These are phyloP conservation scores for Tridacna gigas DNA, from an alignment of 2,888 invertebrate genomes.

Conservation along the genomic window DNA sequence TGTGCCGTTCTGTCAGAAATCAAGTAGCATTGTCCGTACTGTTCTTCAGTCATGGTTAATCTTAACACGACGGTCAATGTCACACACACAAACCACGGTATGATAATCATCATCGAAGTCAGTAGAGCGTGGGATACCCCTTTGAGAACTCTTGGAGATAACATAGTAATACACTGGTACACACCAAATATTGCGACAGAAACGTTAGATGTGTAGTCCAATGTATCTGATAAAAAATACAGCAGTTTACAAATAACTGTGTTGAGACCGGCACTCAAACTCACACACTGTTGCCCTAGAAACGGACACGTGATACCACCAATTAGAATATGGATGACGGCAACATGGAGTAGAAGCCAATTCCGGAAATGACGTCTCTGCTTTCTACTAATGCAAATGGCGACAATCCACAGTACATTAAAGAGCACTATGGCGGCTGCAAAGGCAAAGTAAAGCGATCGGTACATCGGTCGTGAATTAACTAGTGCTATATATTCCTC, in stretches of 20 bases:
- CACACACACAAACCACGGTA: constrained; percentile 57
- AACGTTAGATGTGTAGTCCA: constrained; percentile 56
- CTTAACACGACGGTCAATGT: constrained; percentile 54
- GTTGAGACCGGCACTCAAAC: constrained; percentile 23
- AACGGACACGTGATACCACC: constrained; percentile 56
- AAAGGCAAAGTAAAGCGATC: constrained; percentile 49
- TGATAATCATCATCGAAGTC: constrained; percentile 53
- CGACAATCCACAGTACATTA: constrained; percentile 37
- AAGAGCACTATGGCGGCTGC: constrained; percentile 42
- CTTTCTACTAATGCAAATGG: constrained; percentile 47
- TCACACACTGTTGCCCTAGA: constrained; percentile 41
- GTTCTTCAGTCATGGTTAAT: constrained; percentile 63
- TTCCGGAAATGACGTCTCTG: constrained; percentile 60
- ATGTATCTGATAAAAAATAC: constrained; percentile 41
- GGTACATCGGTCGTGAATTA: constrained; percentile 22
- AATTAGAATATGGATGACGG: constrained; percentile 51
- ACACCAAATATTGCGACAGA: constrained; percentile 58
- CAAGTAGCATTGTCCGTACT: constrained; percentile 54
- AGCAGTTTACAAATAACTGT: constrained; percentile 56
- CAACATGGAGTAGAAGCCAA: constrained; percentile 59
- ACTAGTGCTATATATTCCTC: constrained; percentile 1
- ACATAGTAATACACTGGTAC: constrained; percentile 50
- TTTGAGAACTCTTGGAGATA: constrained; percentile 52
- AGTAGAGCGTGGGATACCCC: constrained; percentile 55
- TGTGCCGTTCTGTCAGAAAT: constrained; percentile 56